These are phyloP conservation scores for Chelonoidis abingdonii DNA, from an alignment of 2,113 vertebrate species.

Conservation along the genomic window DNA sequence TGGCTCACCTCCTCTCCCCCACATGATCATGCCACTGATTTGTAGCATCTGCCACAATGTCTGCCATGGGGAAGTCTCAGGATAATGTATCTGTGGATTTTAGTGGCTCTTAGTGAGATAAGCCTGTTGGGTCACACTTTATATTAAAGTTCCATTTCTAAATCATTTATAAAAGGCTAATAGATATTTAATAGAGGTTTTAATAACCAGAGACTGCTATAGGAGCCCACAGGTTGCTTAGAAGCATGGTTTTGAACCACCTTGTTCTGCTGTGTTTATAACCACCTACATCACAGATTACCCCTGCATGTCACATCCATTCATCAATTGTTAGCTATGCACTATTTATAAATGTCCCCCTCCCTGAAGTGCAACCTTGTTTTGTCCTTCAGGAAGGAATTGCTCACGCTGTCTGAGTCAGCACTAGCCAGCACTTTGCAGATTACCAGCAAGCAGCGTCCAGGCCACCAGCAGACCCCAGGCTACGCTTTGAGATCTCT, in stretches of 20 bases:
- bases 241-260: neutral
- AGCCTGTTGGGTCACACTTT: neutral
- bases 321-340: neutral
- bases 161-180: neutral
- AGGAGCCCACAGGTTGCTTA: too few species aligned
- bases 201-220: neutral
- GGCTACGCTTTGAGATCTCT: neutral
- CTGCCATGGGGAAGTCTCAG: too few species aligned
- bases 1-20: neutral
- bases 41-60: too few species aligned
- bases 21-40: neutral
- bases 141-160: neutral
- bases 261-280: neutral
- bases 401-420: neutral
- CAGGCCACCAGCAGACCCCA: neutral
- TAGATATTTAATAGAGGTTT: neutral
- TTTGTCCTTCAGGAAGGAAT: neutral
- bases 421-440: neutral
- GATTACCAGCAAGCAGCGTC: neutral
- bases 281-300: neutral
- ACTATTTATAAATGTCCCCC: neutral
- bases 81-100: neutral
- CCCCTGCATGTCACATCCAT: fast-evolving
- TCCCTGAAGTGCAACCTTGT: neutral
- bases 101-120: neutral